phyloP scores from a whole-genome alignment of 1,140 invertebrate genomes.

The Leptopilina clavipes region DNA sequence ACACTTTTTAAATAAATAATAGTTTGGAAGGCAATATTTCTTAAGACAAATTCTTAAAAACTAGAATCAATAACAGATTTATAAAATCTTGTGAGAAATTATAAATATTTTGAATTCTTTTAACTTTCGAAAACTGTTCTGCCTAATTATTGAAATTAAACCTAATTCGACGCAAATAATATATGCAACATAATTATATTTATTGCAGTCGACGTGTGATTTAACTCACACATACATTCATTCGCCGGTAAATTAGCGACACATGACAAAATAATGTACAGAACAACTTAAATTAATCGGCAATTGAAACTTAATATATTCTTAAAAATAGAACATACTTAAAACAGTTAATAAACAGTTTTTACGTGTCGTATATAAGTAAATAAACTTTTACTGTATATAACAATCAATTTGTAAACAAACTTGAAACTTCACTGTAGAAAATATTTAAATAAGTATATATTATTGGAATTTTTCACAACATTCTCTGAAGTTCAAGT shows the following conservation, averaged over 20 bases:
- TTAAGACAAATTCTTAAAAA: no score
- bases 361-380: neutral
- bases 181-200: slow-evolving; percentile 18
- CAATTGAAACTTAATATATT: neutral
- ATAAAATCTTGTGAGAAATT: neutral
- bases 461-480: no score
- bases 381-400: neutral
- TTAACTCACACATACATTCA: neutral
- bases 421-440: neutral
- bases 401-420: neutral
- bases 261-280: slow-evolving; percentile 32
- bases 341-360: neutral
- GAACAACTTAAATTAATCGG: slow-evolving; percentile 26
- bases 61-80: neutral
- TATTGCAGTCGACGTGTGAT: neutral
- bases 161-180: neutral
- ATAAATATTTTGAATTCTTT: neutral
- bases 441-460: no score
- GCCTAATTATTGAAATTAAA: neutral
- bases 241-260: neutral
- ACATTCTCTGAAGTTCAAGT: neutral
- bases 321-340: neutral
- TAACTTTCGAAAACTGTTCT: neutral
- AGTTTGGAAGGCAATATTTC: no score
- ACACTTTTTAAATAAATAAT: no score